Evolutionary conservation across 2,888 invertebrate genomes (phyloP), one percentile per base, ranked within the genome.

Genomic region (Diogma glabrata): DNA sequence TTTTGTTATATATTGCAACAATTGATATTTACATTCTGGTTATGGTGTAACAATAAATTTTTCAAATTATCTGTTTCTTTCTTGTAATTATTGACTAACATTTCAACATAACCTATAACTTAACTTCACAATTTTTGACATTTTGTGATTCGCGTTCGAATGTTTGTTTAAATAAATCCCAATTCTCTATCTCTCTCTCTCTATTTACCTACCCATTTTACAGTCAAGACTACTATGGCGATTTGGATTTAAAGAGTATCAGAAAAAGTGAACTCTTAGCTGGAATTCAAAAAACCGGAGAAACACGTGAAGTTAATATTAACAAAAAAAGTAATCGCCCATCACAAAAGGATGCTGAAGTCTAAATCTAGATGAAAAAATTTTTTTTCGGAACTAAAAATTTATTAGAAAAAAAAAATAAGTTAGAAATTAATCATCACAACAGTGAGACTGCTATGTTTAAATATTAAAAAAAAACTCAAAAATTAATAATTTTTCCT

Each of bases 221-320:
- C 87, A 91, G 92, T 79, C 91, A 92, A 81, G 91, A 92, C 83
- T 92, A 92, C 82, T 92, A 92, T 69, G 92, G 92, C 61, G 91
- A 91, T 73, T 75, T 91, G 82, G 92, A 92, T 75, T 77, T 92
- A 78, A 92, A 92, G 84, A 81, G 84, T 75, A 88, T 91, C 81
- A 84, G 89, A 75, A 92, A 92, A 81, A 88, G 88, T 74, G 91
- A 92, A 74, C 81, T 90, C 63, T 79, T 88, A 67, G 79, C 87
- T 64, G 90, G 90, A 63, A 77, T 87, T 64, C 77, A 79, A 63
- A 74, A 74, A 67, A 75, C 76, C 61, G 77, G 79, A 61, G 74
- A 75, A 61, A 60, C 69, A 61, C 54, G 59, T 58, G 63, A 64
- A 43, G 43, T 43, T 43, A 43, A 43, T 22, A n/a, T 43, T 20